Evolutionary conservation across 2,888 invertebrate genomes (phyloP).

Genomic region (Melanostoma scalare): DNA sequence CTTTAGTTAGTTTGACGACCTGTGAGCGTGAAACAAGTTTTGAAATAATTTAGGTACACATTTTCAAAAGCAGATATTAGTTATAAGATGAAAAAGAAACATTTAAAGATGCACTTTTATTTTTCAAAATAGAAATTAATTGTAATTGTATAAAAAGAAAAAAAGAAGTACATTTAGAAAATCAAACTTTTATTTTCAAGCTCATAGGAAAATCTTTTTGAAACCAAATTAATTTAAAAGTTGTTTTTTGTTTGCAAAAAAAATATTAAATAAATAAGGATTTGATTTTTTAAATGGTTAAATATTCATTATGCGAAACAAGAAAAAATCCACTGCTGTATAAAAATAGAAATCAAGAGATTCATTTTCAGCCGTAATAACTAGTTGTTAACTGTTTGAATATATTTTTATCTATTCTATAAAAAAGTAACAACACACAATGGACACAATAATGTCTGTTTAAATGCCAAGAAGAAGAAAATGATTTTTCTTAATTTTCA

Average conservation of each 20-base stretch:
- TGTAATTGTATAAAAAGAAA: constrained; percentile 34
- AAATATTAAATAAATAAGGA: constrained; percentile 18
- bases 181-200: constrained; percentile 24
- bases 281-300: constrained; percentile 23
- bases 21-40: constrained; percentile 12
- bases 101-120: constrained; percentile 37
- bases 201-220: constrained; percentile 42
- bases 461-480: constrained; percentile 42
- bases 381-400: constrained; percentile 58
- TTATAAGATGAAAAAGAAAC: constrained; percentile 27
- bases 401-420: constrained; percentile 57
- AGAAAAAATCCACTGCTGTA: constrained; percentile 19
- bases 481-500: constrained; percentile 27
- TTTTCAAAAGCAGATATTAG: constrained; percentile 55
- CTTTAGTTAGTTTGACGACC: constrained; percentile 21
- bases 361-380: constrained; percentile 37
- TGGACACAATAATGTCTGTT: constrained; percentile 36
- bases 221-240: constrained; percentile 40
- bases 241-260: constrained; percentile 57
- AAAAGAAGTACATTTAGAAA: background rate
- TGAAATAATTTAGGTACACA: constrained; percentile 38
- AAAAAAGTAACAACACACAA: constrained; percentile 25
- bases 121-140: constrained; percentile 18
- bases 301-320: constrained; percentile 29
- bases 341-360: constrained; percentile 36